Percentiles rank a stretch among this genome's conserved stretches.
Evolutionary conservation across 2,113 vertebrate genomes (phyloP).

Genomic region (Calidris pygmaea): DNA sequence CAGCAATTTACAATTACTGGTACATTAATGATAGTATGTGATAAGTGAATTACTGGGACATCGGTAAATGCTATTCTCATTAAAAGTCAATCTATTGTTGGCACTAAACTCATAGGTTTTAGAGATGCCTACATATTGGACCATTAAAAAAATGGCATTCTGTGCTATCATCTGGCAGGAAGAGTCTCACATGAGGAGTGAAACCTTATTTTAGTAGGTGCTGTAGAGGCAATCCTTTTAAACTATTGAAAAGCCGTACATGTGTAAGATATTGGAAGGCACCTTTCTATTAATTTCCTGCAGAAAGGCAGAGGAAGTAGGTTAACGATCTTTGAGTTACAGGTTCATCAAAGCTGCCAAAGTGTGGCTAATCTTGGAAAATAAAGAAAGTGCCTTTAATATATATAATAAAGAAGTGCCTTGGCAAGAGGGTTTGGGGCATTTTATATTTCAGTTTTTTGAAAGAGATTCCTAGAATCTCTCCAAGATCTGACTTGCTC

Average conservation of each 20-base stretch:
- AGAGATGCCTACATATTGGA: conserved; percentile 17
- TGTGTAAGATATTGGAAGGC: not conserved
- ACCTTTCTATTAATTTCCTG: not conserved
- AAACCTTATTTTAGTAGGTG: conserved; percentile 47
- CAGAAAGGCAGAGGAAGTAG: not conserved
- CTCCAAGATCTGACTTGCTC: not conserved
- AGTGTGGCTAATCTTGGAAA: not conserved
- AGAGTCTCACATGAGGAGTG: conserved; percentile 1
- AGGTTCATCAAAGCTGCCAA: not conserved
- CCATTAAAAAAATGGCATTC: conserved; percentile 3
- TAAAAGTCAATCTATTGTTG: conserved; percentile 57
- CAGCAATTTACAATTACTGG: conserved; percentile 25
- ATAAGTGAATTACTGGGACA: conserved; percentile 3
- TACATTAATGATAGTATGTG: conserved; percentile 38
- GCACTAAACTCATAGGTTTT: conserved; percentile 47
- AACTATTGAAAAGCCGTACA: not conserved
- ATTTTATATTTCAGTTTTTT: not conserved
- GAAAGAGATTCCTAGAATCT: not conserved
- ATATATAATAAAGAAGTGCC: not conserved
- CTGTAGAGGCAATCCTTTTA: conserved; percentile 11
- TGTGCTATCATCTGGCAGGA: conserved; percentile 43
- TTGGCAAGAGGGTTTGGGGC: not conserved
- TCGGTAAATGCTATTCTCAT: conserved; percentile 45
- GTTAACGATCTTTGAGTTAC: not conserved
- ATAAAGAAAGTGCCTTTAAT: not conserved